A percentile compares a stretch with the other conserved stretches of the same genome.
phyloP scores from a whole-genome alignment of 2,113 vertebrate species.

The Malurus alboscapulatus region DNA sequence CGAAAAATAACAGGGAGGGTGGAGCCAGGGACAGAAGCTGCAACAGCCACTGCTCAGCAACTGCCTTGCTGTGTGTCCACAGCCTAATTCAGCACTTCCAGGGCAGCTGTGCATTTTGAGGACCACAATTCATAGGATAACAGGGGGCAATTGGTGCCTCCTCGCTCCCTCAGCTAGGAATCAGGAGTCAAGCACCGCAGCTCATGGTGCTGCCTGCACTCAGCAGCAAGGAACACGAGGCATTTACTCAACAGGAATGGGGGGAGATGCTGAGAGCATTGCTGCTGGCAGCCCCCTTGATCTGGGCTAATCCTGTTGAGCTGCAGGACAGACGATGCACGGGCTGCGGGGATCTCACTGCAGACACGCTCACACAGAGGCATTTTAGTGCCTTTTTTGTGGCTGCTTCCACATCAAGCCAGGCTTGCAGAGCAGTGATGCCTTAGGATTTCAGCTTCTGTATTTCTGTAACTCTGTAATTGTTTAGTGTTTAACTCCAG shows the following conservation, averaged over 20 bases:
- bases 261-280: neutral
- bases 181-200: neutral
- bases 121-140: neutral
- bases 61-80: fast-evolving
- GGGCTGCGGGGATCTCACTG: neutral
- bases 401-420: neutral
- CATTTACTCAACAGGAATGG: no score
- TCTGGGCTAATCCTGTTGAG: neutral
- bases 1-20: neutral
- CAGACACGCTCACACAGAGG: neutral
- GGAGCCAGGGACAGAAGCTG: neutral
- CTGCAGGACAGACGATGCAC: neutral
- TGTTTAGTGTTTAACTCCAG: no score
- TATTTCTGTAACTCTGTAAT: no score
- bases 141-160: neutral
- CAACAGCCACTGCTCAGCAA: neutral
- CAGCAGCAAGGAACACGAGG: neutral
- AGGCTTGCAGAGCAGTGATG: neutral
- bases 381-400: neutral
- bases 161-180: neutral
- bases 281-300: neutral
- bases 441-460: no score
- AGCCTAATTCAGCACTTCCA: neutral
- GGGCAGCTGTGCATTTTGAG: neutral
- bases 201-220: neutral